Conservation (phyloP, 2,888 invertebrate genomes). For the Liodrosophila aerea region DNA sequence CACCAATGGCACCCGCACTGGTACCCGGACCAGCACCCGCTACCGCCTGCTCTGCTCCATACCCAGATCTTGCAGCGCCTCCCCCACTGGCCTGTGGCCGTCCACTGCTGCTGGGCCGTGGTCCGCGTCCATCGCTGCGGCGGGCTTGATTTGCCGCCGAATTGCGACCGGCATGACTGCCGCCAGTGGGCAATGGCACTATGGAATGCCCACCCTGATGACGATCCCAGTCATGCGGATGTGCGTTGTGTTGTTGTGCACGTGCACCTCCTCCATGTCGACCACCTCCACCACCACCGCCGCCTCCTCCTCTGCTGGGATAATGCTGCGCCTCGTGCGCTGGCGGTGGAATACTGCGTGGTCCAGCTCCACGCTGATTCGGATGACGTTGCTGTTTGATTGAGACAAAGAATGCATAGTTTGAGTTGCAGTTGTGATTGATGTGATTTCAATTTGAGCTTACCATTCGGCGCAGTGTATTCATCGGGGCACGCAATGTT, state of each 20-base stretch:
- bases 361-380: conserved; percentile 79
- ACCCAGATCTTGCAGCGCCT: conserved; percentile 67
- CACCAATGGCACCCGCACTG: conserved; percentile 66
- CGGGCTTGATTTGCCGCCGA: conserved; percentile 79
- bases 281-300: conserved; percentile 23
- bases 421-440: too few relatives aligned
- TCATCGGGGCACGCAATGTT: conserved; percentile 94
- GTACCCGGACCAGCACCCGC: conserved; percentile 47
- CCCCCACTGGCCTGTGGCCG: conserved; percentile 57
- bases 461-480: conserved; percentile 94
- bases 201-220: conserved; percentile 78
- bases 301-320: conserved; percentile 58
- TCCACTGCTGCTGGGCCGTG: conserved; percentile 67
- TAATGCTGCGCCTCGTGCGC: conserved; percentile 82
- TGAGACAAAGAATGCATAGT: not conserved
- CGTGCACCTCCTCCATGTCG: conserved; percentile 33
- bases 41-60: conserved; percentile 64
- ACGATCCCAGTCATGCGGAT: conserved; percentile 82
- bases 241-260: conserved; percentile 70
- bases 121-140: conserved; percentile 83
- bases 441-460: conserved; percentile 63
- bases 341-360: conserved; percentile 83
- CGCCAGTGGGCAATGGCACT: conserved; percentile 77
- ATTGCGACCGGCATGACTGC: conserved; percentile 82
- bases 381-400: conserved; percentile 82